Conservation (phyloP, 2,888 invertebrate genomes). For the Glyphotaelius pellucidus region DNA sequence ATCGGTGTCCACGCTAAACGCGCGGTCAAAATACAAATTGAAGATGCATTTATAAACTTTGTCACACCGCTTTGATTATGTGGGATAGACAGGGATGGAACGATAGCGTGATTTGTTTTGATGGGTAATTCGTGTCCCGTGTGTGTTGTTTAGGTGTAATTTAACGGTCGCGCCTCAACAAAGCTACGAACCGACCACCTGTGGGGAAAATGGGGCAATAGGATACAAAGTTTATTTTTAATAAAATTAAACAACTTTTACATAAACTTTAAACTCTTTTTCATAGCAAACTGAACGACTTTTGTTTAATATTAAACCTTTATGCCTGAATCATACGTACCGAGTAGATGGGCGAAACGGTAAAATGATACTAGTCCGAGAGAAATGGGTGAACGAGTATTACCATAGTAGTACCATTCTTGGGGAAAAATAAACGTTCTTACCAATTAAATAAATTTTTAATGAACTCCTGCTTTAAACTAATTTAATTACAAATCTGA, state of each 20-base stretch:
- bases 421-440: too few species aligned
- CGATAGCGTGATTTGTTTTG: slow-evolving; percentile 40
- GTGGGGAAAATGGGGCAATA: slow-evolving; percentile 5
- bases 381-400: too few species aligned
- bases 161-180: slow-evolving; percentile 46
- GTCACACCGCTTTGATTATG: background rate
- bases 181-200: slow-evolving; percentile 42
- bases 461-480: too few species aligned
- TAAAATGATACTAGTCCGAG: too few species aligned
- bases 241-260: background rate
- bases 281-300: too few species aligned
- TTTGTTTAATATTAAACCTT: too few species aligned
- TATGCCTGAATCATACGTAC: too few species aligned
- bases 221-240: background rate
- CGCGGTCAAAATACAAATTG: slow-evolving; percentile 14
- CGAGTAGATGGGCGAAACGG: too few species aligned
- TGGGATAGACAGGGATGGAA: slow-evolving; percentile 26
- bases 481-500: too few species aligned
- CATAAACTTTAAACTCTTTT: too few species aligned
- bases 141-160: slow-evolving; percentile 35
- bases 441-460: too few species aligned
- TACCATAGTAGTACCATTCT: too few species aligned
- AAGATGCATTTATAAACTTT: background rate
- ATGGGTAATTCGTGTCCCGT: slow-evolving; percentile 38
- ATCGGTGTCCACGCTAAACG: background rate